Base-by-base conservation (phyloP, 2,888 invertebrate species). In the Dicycla oo region DNA sequence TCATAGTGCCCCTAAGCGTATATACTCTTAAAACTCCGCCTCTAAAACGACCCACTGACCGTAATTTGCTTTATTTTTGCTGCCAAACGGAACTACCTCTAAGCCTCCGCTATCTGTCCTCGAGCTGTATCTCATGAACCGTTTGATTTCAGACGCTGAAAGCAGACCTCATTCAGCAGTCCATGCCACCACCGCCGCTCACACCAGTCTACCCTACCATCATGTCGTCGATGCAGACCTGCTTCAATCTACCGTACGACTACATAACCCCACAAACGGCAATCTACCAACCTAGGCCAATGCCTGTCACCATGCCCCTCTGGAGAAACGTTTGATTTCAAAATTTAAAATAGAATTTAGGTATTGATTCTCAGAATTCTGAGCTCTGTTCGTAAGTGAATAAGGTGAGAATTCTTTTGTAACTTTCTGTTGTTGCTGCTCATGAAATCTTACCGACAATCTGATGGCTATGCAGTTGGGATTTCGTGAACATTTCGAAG, bases 321-420 rank as follows among this genome's bases (percentile, higher is more conserved):
- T 94, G 93, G 93, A 87, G 90, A 78, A 87, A 88, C 10, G 82
- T 91, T 23, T 93, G 81, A 91, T 71, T 82, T 20, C 8, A 20
- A 7, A 56, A 60, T 73, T 62, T 7, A 34, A 40, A 38, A 43
- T 38, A 45, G 30, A 26, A 45, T 69, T 43, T 75, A 47, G 69
- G 77, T 72, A 65, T 68, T 51, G 49, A 51, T 61, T 68, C 10
- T 66, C 54, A 10, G 69, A 79, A 87, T 85, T 90, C 67, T 86
- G 56, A 68, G 69, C 69, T 58, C 61, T 84, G 83, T 87, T 88
- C 49, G 23, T 81, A 57, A 76, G 51, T 34, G 38, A 85, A 89
- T 84, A 74, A 72, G 53, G 77, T 67, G 18, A 8, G 63, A 82
- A 86, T 84, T 82, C 62, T 56, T 18, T 66, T 68, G 58, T 80